Percentiles rank a stretch among this genome's conserved stretches.
phyloP scores from a whole-genome alignment of 2,113 vertebrate genomes.

The Ailuropoda melanoleuca region DNA sequence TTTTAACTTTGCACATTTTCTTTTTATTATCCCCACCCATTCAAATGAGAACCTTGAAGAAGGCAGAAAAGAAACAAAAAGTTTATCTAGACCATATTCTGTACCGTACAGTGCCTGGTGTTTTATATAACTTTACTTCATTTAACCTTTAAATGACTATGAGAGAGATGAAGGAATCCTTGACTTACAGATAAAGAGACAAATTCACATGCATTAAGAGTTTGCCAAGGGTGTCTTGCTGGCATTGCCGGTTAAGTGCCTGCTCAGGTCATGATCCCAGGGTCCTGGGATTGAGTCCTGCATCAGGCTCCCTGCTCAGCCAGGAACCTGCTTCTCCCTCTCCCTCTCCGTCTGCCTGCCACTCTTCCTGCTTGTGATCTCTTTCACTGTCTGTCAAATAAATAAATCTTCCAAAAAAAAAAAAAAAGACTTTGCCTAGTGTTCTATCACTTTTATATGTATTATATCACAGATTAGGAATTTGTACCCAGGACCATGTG shows the following conservation, averaged over 20 bases:
- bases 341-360: not conserved
- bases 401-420: not conserved
- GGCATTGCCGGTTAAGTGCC: not conserved
- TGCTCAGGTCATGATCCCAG: not conserved
- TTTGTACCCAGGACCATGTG: not conserved
- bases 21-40: not conserved
- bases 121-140: slow-evolving; percentile 11
- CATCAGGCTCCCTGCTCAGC: not conserved
- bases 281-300: not conserved
- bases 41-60: slow-evolving; percentile 38
- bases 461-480: not conserved
- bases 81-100: not conserved
- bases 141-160: slow-evolving; percentile 25
- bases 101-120: not conserved
- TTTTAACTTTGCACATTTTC: slow-evolving; percentile 29
- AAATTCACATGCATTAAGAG: not conserved
- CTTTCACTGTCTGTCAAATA: not conserved
- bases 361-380: not conserved
- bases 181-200: slow-evolving; percentile 37
- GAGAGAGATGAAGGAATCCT: not conserved
- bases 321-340: not conserved
- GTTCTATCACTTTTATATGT: not conserved
- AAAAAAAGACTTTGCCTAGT: not conserved
- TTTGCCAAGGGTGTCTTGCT: not conserved
- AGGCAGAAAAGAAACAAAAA: slow-evolving; percentile 17